Evolutionary conservation across 2,888 invertebrate genomes (phyloP).

Genomic region (Sesia bembeciformis): DNA sequence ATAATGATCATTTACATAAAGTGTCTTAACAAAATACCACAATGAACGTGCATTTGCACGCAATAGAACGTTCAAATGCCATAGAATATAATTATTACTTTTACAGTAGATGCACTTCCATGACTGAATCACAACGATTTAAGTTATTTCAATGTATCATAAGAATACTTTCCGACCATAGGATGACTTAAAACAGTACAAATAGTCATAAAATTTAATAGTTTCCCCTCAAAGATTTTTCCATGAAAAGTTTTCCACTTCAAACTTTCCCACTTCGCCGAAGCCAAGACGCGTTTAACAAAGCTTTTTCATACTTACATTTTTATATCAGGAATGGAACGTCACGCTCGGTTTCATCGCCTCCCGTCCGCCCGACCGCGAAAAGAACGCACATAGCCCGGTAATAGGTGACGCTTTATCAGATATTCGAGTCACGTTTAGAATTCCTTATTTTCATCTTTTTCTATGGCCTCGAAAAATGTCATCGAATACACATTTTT

Average conservation of each 20-base stretch:
- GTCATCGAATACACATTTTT: slow-evolving; percentile 75
- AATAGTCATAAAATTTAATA: slow-evolving; percentile 70
- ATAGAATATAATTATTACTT: too few relatives aligned
- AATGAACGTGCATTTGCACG: too few relatives aligned
- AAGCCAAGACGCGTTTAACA: slow-evolving; percentile 70
- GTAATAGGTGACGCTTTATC: slow-evolving; percentile 65
- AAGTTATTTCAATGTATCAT: background rate
- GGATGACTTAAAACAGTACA: slow-evolving; percentile 52
- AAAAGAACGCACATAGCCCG: slow-evolving; percentile 62
- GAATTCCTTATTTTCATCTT: slow-evolving; percentile 74
- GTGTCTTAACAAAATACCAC: too few relatives aligned
- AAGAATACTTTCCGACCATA: slow-evolving; percentile 33
- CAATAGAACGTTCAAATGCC: too few relatives aligned
- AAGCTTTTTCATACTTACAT: slow-evolving; percentile 72
- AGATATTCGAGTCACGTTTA: slow-evolving; percentile 68
- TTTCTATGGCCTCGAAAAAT: slow-evolving; percentile 70
- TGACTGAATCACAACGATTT: too few relatives aligned
- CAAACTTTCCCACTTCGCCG: slow-evolving; percentile 70
- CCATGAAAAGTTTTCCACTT: slow-evolving; percentile 73
- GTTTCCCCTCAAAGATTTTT: slow-evolving; percentile 63
- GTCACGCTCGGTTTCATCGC: slow-evolving; percentile 68
- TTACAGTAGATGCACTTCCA: too few relatives aligned
- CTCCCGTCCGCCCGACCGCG: slow-evolving; percentile 63
- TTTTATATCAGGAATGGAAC: slow-evolving; percentile 71
- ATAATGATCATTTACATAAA: too few relatives aligned